phyloP scores from a whole-genome alignment of 2,888 invertebrate genomes.

The Phymatocera aterrima region DNA sequence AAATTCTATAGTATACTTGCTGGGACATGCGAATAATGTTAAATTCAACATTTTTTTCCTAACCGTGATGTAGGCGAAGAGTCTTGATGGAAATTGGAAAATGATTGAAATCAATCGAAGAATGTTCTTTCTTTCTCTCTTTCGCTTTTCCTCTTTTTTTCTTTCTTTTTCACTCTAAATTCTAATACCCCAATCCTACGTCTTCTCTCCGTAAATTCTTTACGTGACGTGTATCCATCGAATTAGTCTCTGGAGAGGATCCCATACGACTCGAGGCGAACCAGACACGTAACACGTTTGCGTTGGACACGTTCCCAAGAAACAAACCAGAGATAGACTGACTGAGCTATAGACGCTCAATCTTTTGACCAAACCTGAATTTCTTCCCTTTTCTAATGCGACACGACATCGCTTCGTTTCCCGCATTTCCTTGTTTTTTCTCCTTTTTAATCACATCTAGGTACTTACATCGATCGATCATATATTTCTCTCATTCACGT shows the following conservation, averaged over 20 bases:
- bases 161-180: neutral
- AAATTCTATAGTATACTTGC: no score
- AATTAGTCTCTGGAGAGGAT: constrained; percentile 22
- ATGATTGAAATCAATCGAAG: neutral
- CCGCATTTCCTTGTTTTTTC: no score
- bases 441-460: no score
- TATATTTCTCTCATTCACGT: neutral
- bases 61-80: neutral
- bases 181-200: neutral
- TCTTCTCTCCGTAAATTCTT: constrained; percentile 11
- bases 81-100: neutral
- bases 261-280: neutral
- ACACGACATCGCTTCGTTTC: no score
- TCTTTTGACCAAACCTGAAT: neutral
- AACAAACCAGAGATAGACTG: constrained; percentile 11
- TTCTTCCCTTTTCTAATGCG: neutral
- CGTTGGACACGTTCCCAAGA: constrained; percentile 15
- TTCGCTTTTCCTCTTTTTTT: no score
- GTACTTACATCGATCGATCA: neutral
- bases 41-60: no score
- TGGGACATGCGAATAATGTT: no score
- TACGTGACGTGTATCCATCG: constrained; percentile 20
- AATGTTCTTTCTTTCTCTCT: neutral
- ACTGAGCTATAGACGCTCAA: neutral
- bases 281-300: constrained; percentile 24